Conservation (phyloP, 2,797 vertebrate species). For the Hyperoplus immaculatus region DNA sequence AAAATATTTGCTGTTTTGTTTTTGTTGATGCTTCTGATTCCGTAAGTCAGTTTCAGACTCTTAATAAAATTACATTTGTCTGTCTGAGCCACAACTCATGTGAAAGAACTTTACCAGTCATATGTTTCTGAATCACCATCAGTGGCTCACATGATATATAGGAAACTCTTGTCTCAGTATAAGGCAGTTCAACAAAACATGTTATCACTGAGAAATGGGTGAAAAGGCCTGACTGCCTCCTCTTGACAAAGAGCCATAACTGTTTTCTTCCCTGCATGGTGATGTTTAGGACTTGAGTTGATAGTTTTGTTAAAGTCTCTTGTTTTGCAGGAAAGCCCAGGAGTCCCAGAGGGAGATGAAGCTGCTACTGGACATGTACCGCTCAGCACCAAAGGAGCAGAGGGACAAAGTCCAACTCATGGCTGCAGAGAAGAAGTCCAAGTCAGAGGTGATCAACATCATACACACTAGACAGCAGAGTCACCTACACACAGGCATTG, state of each 20-base stretch:
- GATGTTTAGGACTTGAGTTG: not conserved
- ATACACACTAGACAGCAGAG: not conserved
- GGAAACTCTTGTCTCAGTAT: not conserved
- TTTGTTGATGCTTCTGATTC: not conserved
- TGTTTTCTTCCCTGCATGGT: not conserved
- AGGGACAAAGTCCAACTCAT: conserved; percentile 98
- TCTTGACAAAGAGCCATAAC: accelerated
- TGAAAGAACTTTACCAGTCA: not conserved
- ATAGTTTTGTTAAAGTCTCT: conserved; percentile 8
- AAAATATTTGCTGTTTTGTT: not conserved
- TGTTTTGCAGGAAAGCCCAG: conserved; percentile 91
- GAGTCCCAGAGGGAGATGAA: conserved; percentile 99
- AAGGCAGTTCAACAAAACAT: not conserved
- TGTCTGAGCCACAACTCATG: not conserved
- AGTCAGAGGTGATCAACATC: conserved; percentile 90
- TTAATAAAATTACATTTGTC: accelerated
- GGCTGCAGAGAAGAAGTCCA: conserved; percentile 98
- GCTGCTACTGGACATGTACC: conserved; percentile 96
- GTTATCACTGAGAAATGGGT: not conserved
- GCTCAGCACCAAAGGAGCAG: conserved; percentile 97
- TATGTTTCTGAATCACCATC: conserved; percentile 5
- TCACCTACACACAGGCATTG: not conserved
- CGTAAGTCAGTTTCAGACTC: not conserved
- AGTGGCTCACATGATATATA: conserved; percentile 1
- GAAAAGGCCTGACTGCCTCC: not conserved